Conservation (phyloP, 2,797 vertebrate genomes). For the Coregonus ussuriensis region DNA sequence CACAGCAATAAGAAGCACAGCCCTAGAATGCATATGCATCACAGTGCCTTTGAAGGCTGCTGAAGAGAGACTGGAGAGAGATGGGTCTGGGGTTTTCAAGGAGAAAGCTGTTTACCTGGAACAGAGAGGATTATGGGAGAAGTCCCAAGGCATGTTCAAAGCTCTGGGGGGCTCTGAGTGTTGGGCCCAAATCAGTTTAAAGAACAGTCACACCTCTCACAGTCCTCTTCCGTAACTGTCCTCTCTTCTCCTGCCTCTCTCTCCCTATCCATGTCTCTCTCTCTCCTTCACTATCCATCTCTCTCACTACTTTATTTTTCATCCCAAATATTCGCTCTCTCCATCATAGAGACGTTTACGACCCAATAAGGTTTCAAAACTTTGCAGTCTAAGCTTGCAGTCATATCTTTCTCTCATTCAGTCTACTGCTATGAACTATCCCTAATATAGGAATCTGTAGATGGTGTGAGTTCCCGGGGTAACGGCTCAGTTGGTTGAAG, state of each 20-base stretch:
- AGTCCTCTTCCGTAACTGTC: conserved; percentile 47
- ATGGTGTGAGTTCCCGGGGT: neutral
- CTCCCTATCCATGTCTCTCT: conserved; percentile 34
- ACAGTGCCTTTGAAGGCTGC: conserved; percentile 50
- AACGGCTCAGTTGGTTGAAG: neutral
- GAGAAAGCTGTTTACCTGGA: conserved; percentile 81
- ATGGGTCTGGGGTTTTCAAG: conserved; percentile 53
- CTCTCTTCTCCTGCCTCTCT: conserved; percentile 33
- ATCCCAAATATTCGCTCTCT: conserved; percentile 14
- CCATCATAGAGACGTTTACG: conserved; percentile 45
- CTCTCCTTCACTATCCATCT: conserved; percentile 13
- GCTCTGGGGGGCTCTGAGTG: conserved; percentile 66
- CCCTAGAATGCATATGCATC: conserved; percentile 31
- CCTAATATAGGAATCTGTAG: neutral
- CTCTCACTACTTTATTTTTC: conserved; percentile 42
- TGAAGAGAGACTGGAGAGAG: conserved; percentile 38
- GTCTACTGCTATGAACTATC: neutral
- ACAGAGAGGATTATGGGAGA: conserved; percentile 78
- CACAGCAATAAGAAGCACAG: conserved; percentile 42
- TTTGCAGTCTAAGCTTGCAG: neutral
- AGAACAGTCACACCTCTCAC: conserved; percentile 71
- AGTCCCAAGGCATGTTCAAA: conserved; percentile 72
- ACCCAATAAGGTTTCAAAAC: conserved; percentile 45
- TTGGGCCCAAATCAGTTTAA: conserved; percentile 76
- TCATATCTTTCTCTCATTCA: neutral